Evolutionary conservation across 1,140 invertebrate species (phyloP), one percentile per base, ranked within the genome.

Genomic region (Zaprionus capensis): DNA sequence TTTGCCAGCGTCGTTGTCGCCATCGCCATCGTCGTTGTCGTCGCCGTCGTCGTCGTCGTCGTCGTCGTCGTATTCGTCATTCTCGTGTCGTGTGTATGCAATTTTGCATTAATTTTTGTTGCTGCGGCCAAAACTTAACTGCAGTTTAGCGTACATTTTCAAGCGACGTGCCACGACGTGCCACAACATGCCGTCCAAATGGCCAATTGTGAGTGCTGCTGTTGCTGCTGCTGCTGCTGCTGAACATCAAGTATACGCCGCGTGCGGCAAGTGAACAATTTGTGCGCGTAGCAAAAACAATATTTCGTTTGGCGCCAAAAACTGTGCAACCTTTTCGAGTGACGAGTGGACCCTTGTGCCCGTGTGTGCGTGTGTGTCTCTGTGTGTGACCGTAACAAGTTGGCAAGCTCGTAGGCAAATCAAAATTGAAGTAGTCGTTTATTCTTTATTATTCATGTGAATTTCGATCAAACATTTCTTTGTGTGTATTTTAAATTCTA

Each of bases 51-150:
- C 36, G 55, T 49, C 41, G 34, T 56, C 31, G n/a, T 26, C 51
- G 46, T 49, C 34, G 46, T 67, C 63, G 44, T 68, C 61, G 55
- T 56, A 38, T 62, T 71, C 74, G 69, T 66, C 69, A 56, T 76
- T 59, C 70, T 80, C 82, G 82, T 67, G 78, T 87, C 84, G 84
- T 84, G 84, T 90, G 84, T 81, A 87, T 87, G 85, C 84, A 88
- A 84, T 90, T 88, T 82, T 84, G 84, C 85, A 73, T 90, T 88
- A 84, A 88, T 84, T 88, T 87, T 81, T 90, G 75, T 90, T 80
- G 75, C 84, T 71, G 77, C 66, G 71, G 41, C 70, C 78, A 77
- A 78, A 78, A 67, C 83, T 78, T 61, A 84, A 75, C 81, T 90
- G 78, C 85, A 88, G 85, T 84, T 88, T 84, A 73, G 81, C 63